Base-by-base conservation (phyloP, 1,140 invertebrate species). In the Scaptomyza graminum region DNA sequence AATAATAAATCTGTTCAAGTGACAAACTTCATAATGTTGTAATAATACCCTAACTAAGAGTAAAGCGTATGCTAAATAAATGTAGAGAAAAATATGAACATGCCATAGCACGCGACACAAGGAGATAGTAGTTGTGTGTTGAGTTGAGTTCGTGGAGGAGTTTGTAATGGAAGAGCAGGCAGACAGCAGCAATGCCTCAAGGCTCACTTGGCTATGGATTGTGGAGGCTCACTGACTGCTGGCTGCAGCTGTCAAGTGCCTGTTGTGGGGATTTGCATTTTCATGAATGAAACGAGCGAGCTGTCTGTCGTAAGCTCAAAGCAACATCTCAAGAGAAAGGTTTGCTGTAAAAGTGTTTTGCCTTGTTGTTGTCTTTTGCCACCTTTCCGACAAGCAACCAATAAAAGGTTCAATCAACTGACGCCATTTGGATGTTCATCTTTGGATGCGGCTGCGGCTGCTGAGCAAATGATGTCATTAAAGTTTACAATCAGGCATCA, bases 351-450 rank as follows among this genome's bases (percentile, higher is more conserved):
- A 3, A 3, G 1, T 71, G 22, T 41, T 16, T 43, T 34, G 18
- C 18, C 18, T 28, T 54, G 57, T 49, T 62, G 66, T 28, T 61
- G 57, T 61, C 31, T 50, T 54, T 66, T 71, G 47, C n/a, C 68
- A 52, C 47, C 37, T 66, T 39, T 65, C 56, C 57, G 69, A 57
- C 60, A 62, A 34, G 51, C 61, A 49, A 83, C 62, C 74, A 74
- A 85, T 71, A 85, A 76, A 68, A 80, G 56, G 69, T 81, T 87
- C 81, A 85, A 85, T 87, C 77, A 85, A 82, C 75, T 47, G 74
- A 79, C 57, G 71, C 41, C 70, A 82, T 62, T 22, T 74, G 57
- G 57, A 71, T 39, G 43, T 62, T 34, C 44, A 15, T n/a, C 22
- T 54, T 46, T 5, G 18, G 31, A 39, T 39, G 37, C 2, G 12